Conservation (phyloP, 2,113 vertebrate species). For the Abramis brama region DNA sequence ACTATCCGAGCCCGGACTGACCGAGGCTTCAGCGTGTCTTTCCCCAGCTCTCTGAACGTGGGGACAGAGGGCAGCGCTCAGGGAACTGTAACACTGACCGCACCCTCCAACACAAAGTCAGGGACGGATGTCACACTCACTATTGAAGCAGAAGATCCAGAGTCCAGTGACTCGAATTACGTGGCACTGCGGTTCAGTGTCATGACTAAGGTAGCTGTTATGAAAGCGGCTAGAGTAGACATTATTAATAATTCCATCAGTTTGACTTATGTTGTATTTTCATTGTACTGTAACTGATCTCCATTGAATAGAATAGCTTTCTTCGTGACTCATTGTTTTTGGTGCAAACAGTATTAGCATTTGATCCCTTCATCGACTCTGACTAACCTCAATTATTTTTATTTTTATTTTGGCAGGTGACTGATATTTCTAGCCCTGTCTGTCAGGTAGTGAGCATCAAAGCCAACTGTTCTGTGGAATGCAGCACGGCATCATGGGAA, state of each 20-base stretch:
- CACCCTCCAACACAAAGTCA: constrained; percentile 60
- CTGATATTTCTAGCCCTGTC: constrained; percentile 60
- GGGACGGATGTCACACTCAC: constrained; percentile 70
- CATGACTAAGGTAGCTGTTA: not conserved
- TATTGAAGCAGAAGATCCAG: constrained; percentile 64
- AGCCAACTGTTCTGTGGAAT: constrained; percentile 59
- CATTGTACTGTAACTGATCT: no score
- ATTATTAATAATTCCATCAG: not conserved
- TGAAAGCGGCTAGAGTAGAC: not conserved
- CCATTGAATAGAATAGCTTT: not conserved
- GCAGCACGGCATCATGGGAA: constrained; percentile 57
- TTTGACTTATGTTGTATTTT: no score
- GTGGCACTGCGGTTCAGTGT: constrained; percentile 9
- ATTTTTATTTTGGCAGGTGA: constrained; percentile 56
- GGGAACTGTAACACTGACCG: constrained; percentile 60
- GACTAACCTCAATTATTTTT: not conserved
- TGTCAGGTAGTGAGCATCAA: constrained; percentile 57
- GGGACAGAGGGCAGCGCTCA: constrained; percentile 46
- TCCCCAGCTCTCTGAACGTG: constrained; percentile 53
- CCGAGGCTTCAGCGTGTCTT: constrained; percentile 48
- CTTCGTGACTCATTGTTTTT: not conserved
- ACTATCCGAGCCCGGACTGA: constrained; percentile 62
- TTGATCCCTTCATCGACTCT: not conserved
- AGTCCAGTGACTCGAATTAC: constrained; percentile 66
- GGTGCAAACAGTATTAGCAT: not conserved